Conservation (phyloP, 2,888 invertebrate genomes). For the Leptopilina myrica region DNA sequence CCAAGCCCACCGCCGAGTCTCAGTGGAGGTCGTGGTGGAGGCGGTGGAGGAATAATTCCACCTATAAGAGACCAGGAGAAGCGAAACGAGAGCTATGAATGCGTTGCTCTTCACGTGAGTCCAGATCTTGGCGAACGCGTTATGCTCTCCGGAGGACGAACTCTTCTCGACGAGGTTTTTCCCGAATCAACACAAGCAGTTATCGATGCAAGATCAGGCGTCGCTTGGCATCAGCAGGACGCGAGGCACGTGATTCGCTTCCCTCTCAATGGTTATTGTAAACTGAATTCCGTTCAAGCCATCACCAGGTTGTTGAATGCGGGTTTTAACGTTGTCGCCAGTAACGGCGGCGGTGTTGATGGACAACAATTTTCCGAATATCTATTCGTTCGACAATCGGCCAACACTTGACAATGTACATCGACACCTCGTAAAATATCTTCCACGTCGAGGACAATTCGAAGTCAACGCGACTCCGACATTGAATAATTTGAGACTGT, state of each 20-base stretch:
- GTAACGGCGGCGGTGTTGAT: slow-evolving; percentile 92
- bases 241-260: slow-evolving; percentile 90
- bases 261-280: slow-evolving; percentile 92
- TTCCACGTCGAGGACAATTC: slow-evolving; percentile 53
- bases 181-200: slow-evolving; percentile 88
- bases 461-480: slow-evolving; percentile 56
- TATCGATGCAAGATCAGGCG: slow-evolving; percentile 87
- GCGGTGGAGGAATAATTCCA: slow-evolving; percentile 61
- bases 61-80: slow-evolving; percentile 53
- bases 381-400: slow-evolving; percentile 83
- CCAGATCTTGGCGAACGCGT: slow-evolving; percentile 89
- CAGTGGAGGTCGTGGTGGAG: slow-evolving; percentile 62
- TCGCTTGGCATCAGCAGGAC: slow-evolving; percentile 90
- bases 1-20: slow-evolving; percentile 73
- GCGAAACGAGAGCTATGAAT: slow-evolving; percentile 81
- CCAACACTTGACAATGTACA: slow-evolving; percentile 67
- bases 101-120: slow-evolving; percentile 88
- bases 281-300: slow-evolving; percentile 92
- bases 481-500: slow-evolving; percentile 60
- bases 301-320: slow-evolving; percentile 88
- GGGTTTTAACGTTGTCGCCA: slow-evolving; percentile 87
- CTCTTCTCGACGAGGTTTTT: slow-evolving; percentile 86
- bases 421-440: slow-evolving; percentile 57
- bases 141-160: slow-evolving; percentile 88
- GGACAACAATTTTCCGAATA: slow-evolving; percentile 94